These are phyloP conservation scores for Habroteleia sp. DNA, from an alignment of 2,888 invertebrate genomes.

Conservation along the genomic window DNA sequence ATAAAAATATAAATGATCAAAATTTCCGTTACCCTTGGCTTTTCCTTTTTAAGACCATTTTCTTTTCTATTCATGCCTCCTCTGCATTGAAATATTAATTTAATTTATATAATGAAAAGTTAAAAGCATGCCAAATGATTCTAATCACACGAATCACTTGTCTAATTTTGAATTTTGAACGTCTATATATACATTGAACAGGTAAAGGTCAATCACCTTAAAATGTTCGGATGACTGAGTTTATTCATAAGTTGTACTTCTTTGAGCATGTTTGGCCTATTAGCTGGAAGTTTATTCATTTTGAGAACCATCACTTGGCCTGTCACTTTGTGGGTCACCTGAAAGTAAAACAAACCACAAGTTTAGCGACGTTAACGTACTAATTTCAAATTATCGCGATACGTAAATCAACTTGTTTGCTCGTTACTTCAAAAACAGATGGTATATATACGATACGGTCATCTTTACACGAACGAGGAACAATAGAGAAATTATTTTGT, in stretches of 20 bases:
- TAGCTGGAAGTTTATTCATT: constrained; percentile 96
- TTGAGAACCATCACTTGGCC: constrained; percentile 98
- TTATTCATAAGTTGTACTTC: constrained; percentile 98
- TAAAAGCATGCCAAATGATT: too few relatives aligned
- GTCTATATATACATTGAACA: too few relatives aligned
- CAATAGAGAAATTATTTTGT: constrained; percentile 47
- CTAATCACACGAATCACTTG: too few relatives aligned
- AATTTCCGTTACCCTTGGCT: too few relatives aligned
- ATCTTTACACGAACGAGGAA: constrained; percentile 12
- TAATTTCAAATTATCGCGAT: constrained; percentile 44
- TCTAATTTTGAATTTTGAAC: too few relatives aligned
- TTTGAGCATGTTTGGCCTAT: constrained; percentile 97
- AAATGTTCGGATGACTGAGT: constrained; percentile 95
- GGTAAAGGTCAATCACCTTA: constrained; percentile 85
- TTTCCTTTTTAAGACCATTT: too few relatives aligned
- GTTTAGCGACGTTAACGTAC: constrained; percentile 40
- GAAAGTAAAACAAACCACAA: constrained; percentile 77
- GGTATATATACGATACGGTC: constrained; percentile 40
- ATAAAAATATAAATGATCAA: too few relatives aligned
- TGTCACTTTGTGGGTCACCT: constrained; percentile 96
- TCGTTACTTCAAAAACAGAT: constrained; percentile 34
- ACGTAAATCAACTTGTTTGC: constrained; percentile 22
- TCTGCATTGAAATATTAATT: too few relatives aligned
- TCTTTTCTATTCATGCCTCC: too few relatives aligned
- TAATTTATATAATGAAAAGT: too few relatives aligned